Percentiles rank a stretch among this genome's conserved stretches.
Conservation (phyloP, 1,140 invertebrate genomes). For the Formica selysi region DNA sequence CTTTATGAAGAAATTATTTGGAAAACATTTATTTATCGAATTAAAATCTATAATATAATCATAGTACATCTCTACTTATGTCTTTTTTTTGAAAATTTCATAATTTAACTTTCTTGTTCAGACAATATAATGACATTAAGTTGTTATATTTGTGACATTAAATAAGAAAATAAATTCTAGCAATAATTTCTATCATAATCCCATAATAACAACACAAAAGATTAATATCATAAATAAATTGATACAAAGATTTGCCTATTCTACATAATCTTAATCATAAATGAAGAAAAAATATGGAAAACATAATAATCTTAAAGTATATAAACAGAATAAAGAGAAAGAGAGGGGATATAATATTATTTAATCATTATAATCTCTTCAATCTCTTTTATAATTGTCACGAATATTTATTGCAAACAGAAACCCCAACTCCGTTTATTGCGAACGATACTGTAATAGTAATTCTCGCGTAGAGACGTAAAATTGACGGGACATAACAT, state of each 20-base stretch:
- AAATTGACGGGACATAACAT: constrained; percentile 7
- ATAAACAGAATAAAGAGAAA: not conserved
- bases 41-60: not conserved
- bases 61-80: not conserved
- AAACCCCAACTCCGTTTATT: not conserved
- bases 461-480: not conserved
- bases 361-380: not conserved
- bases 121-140: not conserved
- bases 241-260: not conserved
- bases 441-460: not conserved
- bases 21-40: not conserved
- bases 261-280: not conserved
- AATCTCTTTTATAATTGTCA: not conserved
- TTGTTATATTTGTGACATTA: too few relatives aligned
- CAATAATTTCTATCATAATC: not conserved
- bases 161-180: not conserved
- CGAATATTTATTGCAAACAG: not conserved
- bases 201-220: not conserved
- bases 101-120: not conserved
- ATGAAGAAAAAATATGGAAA: not conserved
- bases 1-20: not conserved
- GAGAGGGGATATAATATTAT: not conserved
- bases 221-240: not conserved
- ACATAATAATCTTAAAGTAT: not conserved
- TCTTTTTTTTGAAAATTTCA: too few relatives aligned